Evolutionary conservation across 2,113 vertebrate species (phyloP), one percentile per base, ranked within the genome.

Genomic region (Percina caprodes): DNA sequence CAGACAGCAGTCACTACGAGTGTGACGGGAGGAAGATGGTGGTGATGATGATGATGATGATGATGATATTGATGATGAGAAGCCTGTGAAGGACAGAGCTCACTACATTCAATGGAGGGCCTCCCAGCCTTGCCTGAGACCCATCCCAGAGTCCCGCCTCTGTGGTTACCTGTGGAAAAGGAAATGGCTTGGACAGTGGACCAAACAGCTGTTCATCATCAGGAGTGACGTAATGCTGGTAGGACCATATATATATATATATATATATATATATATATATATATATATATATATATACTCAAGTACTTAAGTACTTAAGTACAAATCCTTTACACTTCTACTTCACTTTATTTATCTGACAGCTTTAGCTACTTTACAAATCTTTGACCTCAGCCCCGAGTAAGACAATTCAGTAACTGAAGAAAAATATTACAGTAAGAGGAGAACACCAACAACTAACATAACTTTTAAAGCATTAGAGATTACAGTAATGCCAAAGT

Each of bases 141-240:
- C 95, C 24, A 51, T 67, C 55, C 93, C 95, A 0, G 93, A 96
- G 86, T 95, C 95, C 0, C 95, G 96, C 49, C 94, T 97, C 75
- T 97, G 96, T 0, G 96, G 95, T 0, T 96, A 96, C 90, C 95
- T 97, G 80, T 97, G 96, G 96, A 95, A 95, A 91, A 96, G 94
- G 30, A 96, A 93, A 84, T 97, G 96, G 96, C 91, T 96, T 13
- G 95, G 96, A 0, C 96, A 95, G 84, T 97, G 96, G 96, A 94
- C 85, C 1, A 96, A 96, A 77, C 96, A 97, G 91, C 95, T 97
- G 67, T 96, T 96, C 87, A 92, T 97, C 68, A 61, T 97, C 85
- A 84, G 92, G 49, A 94, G 93, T 16, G 81, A 93, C 3, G 58
- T 30, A 1, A 90, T 96, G 83, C 91, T 97, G 95, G 96, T 70